Evolutionary conservation across 2,113 vertebrate species (phyloP), one percentile per base, ranked within the genome.

Genomic region (Furnarius figulus): DNA sequence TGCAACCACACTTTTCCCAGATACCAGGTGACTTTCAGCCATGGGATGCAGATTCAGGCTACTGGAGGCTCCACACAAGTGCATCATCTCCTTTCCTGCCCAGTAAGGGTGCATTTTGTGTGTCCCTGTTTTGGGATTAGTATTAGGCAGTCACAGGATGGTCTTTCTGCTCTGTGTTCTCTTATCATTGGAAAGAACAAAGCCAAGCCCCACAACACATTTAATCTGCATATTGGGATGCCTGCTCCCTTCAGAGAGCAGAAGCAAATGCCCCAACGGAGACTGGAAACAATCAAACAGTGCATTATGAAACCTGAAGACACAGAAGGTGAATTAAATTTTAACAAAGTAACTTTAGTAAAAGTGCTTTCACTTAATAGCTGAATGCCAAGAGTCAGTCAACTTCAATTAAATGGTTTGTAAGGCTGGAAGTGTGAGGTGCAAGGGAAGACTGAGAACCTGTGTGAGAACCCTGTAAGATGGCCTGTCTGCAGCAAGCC

Each of bases 281-380:
- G 19, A 56, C 12, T 24, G 8, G 14, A 24, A 87, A 56, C 30
- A 40, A 59, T 79, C 66, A 89, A 37, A 61, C 10, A 4, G 58
- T 31, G 50, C 17, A 10, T 91, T 91, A 82, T 31, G 66, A 82
- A 82, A 94, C 70, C 56, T 72, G 87, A 93, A 93, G 49, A 86
- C 25, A 37, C 14, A 49, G 49, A 40, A 73, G 20, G 31, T 49
- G 46, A 94, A 93, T 90, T 87, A 83, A 76, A 90, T 85, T 94
- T 96, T 83, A 88, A 85, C 77, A 76, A 73, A 79, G 67, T 80
- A 87, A 90, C 71, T 76, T 82, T 12, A 81, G 61, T 47, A 86
- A 84, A 93, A 74, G 55, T 63, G 78, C 73, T 90, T 82, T 76
- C 58, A 37, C 27, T 86, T 77, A 70, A 53, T 65, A 90, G 16